A percentile compares a stretch with the other conserved stretches of the same genome.
phyloP scores from a whole-genome alignment of 2,113 vertebrate species.

The Numida meleagris region DNA sequence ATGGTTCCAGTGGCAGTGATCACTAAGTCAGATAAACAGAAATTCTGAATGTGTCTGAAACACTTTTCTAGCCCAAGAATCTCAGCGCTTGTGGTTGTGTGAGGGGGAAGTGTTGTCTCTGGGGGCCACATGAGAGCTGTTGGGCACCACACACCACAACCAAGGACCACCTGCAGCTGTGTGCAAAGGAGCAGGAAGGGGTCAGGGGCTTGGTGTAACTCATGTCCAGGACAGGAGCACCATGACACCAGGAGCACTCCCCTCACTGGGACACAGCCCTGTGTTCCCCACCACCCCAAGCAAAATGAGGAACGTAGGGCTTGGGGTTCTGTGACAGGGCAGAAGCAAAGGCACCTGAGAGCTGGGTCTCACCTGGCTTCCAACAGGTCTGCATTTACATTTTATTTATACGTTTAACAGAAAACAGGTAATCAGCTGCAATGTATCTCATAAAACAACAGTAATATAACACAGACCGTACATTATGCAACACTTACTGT shows the following conservation, averaged over 20 bases:
- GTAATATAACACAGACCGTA: background rate
- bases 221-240: background rate
- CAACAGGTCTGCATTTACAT: background rate
- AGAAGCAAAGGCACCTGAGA: conserved; percentile 1
- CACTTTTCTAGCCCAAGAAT: background rate
- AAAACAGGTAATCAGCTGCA: conserved; percentile 35
- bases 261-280: background rate
- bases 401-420: conserved; percentile 59
- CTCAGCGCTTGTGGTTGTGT: background rate
- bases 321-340: rapidly evolving
- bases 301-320: background rate
- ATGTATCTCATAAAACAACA: background rate
- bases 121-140: background rate
- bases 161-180: background rate
- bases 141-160: background rate
- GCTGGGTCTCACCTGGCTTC: background rate
- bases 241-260: background rate
- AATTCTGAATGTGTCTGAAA: background rate
- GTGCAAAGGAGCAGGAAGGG: background rate
- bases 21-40: background rate
- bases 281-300: background rate
- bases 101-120: background rate
- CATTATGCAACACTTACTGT: background rate
- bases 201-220: too few relatives aligned
- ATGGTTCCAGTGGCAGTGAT: background rate